Conservation (phyloP, 2,888 invertebrate species). For the Drosophila mulleri region DNA sequence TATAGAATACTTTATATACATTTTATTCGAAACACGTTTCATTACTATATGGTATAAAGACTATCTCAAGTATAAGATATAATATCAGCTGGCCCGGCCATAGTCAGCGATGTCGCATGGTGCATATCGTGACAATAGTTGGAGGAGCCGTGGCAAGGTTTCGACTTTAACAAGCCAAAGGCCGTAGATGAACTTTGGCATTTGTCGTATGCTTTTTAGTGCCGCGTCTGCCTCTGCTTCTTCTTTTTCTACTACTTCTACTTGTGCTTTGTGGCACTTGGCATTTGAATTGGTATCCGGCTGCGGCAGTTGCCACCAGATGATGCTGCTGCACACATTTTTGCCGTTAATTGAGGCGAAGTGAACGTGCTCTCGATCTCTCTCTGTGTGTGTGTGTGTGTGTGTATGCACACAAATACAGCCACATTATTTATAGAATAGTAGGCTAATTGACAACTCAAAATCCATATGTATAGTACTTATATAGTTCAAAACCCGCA, state of each 20-base stretch:
- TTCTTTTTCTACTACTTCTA: not conserved
- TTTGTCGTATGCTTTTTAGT: constrained; percentile 29
- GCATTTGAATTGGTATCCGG: constrained; percentile 50
- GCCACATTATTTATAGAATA: not conserved
- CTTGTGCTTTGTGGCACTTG: constrained; percentile 51
- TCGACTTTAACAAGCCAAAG: constrained; percentile 55
- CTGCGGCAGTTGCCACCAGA: constrained; percentile 21
- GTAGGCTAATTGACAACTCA: constrained; percentile 64
- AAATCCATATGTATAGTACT: constrained; percentile 34
- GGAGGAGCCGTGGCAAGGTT: constrained; percentile 57
- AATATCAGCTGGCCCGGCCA: not conserved
- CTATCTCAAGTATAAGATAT: not conserved
- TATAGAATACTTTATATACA: not conserved
- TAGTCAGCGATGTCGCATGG: constrained; percentile 20
- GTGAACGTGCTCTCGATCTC: constrained; percentile 29
- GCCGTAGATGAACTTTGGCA: constrained; percentile 55
- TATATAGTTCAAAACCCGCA: constrained; percentile 36
- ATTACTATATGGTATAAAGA: not conserved
- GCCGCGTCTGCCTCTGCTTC: not conserved
- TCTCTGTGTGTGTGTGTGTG: constrained; percentile 8
- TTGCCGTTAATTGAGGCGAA: constrained; percentile 37
- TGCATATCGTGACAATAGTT: constrained; percentile 51
- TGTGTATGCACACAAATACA: not conserved
- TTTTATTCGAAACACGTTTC: not conserved
- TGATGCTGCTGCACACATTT: constrained; percentile 35